Percentiles rank a stretch among this genome's conserved stretches.
phyloP scores from a whole-genome alignment of 2,797 vertebrate species.

The Chaunax sp. region DNA sequence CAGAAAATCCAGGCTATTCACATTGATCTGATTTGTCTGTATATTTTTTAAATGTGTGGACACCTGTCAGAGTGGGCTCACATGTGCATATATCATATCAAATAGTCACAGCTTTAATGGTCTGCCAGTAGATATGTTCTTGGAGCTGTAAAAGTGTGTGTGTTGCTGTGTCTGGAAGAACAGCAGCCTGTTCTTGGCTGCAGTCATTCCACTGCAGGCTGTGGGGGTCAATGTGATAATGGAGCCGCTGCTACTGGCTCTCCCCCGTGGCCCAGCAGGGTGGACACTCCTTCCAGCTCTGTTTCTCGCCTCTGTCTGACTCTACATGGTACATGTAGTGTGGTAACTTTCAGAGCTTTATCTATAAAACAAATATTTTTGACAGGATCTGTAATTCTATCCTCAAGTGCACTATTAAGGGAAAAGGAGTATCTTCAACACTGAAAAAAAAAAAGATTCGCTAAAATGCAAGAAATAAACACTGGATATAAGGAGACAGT shows the following conservation, averaged over 20 bases:
- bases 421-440: background rate
- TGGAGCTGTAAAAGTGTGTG: slow-evolving; percentile 12
- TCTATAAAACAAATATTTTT: too few relatives aligned
- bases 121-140: slow-evolving; percentile 28
- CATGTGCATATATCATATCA: slow-evolving; percentile 6
- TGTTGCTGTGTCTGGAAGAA: slow-evolving; percentile 34
- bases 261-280: slow-evolving; percentile 60
- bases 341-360: background rate
- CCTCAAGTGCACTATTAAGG: background rate
- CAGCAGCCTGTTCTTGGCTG: slow-evolving; percentile 51
- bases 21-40: background rate
- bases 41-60: background rate
- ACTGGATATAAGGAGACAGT: too few relatives aligned
- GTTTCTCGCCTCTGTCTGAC: slow-evolving; percentile 47
- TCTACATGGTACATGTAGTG: slow-evolving; percentile 12
- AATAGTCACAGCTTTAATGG: slow-evolving; percentile 22
- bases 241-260: slow-evolving; percentile 70
- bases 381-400: background rate
- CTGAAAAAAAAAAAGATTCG: too few relatives aligned
- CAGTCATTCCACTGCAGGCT: slow-evolving; percentile 55
- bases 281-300: slow-evolving; percentile 64
- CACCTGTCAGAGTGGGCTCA: slow-evolving; percentile 1
- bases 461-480: too few relatives aligned
- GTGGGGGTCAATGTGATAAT: slow-evolving; percentile 71
- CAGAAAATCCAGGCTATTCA: slow-evolving; percentile 5